Base-by-base conservation (phyloP, 2,797 vertebrate species). In the Choloepus didactylus region DNA sequence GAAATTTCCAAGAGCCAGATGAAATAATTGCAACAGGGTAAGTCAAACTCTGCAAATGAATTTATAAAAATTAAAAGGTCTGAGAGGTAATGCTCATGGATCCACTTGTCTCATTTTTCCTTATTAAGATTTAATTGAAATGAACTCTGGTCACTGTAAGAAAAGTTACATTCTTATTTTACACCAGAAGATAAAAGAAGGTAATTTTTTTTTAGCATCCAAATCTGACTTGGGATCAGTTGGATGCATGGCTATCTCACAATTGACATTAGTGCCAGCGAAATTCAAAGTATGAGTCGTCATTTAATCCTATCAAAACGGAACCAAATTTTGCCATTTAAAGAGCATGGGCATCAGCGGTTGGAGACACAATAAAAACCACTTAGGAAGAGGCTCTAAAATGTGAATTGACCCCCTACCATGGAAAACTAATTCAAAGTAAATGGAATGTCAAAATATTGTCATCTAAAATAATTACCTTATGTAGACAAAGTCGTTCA, bases 71-170 rank as follows among this genome's bases (percentile, higher is more conserved):
- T 97, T 98, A 96, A 96, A 96, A 97, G 90, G 93, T 95, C 95
- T 80, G 97, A 95, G 96, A 97, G 92, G 73, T 89, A 96, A 97
- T 94, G 85, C 89, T 96, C 93, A 93, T 51, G 54, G 88, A 96
- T 86, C 77, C 96, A 95, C 97, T 97, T 92, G 70, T 97, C 87
- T 97, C 97, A 95, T 97, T 98, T 95, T 97, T 97, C 77, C 96
- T 97, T 96, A 97, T 97, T 96, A 97, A 97, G 94, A 96, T 83
- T 96, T 97, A 97, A 93, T 93, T 87, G 98, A 98, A 98, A 95
- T 75, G 96, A 97, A 69, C 91, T 94, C 23, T 29, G 96, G 94
- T 80, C 96, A 97, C 92, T 96, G 93, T 94, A 97, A 97, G 96
- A 92, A 95, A 75, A 97, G 89, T 84, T 83, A 92, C 64, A 95